Evolutionary conservation across 1,140 invertebrate genomes (phyloP).

Genomic region (Rhopalosiphum maidis): DNA sequence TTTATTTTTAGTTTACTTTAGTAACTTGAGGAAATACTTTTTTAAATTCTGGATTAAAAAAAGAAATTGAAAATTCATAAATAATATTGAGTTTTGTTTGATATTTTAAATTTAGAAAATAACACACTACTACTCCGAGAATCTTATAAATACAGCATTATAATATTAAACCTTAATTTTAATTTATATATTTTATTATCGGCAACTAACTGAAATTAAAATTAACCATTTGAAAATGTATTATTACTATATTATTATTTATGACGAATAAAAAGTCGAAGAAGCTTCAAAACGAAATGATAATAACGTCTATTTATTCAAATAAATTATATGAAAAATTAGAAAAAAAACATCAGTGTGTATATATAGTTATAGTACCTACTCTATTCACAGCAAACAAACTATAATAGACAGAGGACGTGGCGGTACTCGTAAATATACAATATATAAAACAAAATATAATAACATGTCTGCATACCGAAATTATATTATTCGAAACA

Average conservation of each 20-base stretch:
- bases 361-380: background rate
- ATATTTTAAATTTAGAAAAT: no score
- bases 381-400: background rate
- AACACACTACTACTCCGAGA: no score
- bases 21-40: no score
- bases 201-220: background rate
- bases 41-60: no score
- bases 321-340: background rate
- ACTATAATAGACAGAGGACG: no score
- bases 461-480: background rate
- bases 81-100: no score
- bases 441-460: background rate
- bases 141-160: no score
- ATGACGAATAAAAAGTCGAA: no score
- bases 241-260: background rate
- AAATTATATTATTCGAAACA: background rate
- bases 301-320: background rate
- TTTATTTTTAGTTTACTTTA: no score
- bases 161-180: no score
- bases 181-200: background rate
- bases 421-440: background rate
- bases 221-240: background rate
- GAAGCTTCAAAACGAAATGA: background rate
- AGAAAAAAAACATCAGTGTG: background rate
- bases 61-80: no score